Evolutionary conservation across 2,113 vertebrate species (phyloP).

Genomic region (Zingel zingel): DNA sequence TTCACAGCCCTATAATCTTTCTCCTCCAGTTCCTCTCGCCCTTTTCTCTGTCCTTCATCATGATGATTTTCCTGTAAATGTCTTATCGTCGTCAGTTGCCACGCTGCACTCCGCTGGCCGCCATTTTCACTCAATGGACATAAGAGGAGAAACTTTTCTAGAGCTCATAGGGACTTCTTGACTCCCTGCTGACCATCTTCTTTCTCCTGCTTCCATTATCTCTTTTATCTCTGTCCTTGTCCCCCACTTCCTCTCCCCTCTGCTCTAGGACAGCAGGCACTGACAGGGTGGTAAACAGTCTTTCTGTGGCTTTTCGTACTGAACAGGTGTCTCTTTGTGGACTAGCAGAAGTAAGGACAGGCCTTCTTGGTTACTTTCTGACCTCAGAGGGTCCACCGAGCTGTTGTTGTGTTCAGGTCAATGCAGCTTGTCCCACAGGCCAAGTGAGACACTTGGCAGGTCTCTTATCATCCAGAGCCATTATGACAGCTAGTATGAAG

Average conservation of each 20-base stretch:
- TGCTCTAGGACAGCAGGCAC: slow-evolving; percentile 49
- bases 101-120: slow-evolving; percentile 72
- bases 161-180: slow-evolving; percentile 49
- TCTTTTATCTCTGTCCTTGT: slow-evolving; percentile 32
- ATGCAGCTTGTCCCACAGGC: slow-evolving; percentile 28
- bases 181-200: slow-evolving; percentile 52
- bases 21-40: slow-evolving; percentile 48
- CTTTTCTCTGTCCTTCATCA: slow-evolving; percentile 56
- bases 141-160: slow-evolving; percentile 73
- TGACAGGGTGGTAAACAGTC: slow-evolving; percentile 39
- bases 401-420: slow-evolving; percentile 43
- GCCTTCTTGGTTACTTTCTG: slow-evolving; percentile 41
- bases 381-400: slow-evolving; percentile 45
- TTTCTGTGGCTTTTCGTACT: slow-evolving; percentile 48
- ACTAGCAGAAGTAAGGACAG: slow-evolving; percentile 45
- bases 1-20: slow-evolving; percentile 50
- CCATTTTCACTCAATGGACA: slow-evolving; percentile 78
- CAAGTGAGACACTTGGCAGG: slow-evolving; percentile 18
- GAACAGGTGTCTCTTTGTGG: slow-evolving; percentile 76
- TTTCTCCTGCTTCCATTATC: slow-evolving; percentile 40
- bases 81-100: slow-evolving; percentile 66
- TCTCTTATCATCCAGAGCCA: slow-evolving; percentile 35
- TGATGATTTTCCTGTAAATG: slow-evolving; percentile 61
- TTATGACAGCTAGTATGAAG: slow-evolving; percentile 20
- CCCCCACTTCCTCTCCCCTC: slow-evolving; percentile 32